Percentiles rank a stretch among this genome's conserved stretches.
These are phyloP conservation scores for Chloroclysta siterata DNA, from an alignment of 2,888 invertebrate genomes.

Conservation along the genomic window DNA sequence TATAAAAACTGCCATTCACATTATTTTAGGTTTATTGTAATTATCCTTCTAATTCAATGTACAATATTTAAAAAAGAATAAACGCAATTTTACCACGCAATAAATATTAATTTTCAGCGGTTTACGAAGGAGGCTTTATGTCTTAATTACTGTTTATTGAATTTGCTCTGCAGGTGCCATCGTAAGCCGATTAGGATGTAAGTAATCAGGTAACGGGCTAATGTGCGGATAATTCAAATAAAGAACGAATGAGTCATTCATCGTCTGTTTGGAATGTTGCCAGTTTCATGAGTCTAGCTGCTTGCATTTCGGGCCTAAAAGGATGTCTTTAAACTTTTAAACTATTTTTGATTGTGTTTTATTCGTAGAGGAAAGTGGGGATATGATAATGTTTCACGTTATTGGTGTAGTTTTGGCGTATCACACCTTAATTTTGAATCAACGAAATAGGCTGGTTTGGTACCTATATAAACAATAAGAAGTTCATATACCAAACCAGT, in stretches of 20 bases:
- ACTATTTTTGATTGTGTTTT: no score
- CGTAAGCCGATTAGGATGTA: constrained; percentile 23
- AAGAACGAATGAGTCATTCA: constrained; percentile 2
- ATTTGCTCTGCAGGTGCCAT: constrained; percentile 21
- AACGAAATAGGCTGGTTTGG: no score
- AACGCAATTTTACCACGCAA: neutral
- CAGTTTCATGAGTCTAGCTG: neutral
- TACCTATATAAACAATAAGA: no score
- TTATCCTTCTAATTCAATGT: neutral
- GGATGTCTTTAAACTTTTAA: no score
- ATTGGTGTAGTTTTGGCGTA: no score
- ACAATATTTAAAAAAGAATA: neutral
- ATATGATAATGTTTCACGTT: no score
- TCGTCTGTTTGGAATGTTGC: neutral
- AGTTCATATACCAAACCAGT: no score
- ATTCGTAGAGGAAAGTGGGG: no score
- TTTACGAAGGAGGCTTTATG: constrained; percentile 7
- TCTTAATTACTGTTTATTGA: constrained; percentile 23
- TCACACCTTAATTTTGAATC: no score
- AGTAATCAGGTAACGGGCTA: constrained; percentile 21
- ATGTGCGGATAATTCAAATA: constrained; percentile 6
- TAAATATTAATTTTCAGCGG: constrained; percentile 14
- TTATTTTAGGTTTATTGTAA: no score
- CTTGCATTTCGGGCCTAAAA: no score
- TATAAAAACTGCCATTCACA: no score